A percentile compares a stretch with the other conserved stretches of the same genome.
These are phyloP conservation scores for Melinopterus prodromus DNA, from an alignment of 2,888 invertebrate species.

Conservation along the genomic window DNA sequence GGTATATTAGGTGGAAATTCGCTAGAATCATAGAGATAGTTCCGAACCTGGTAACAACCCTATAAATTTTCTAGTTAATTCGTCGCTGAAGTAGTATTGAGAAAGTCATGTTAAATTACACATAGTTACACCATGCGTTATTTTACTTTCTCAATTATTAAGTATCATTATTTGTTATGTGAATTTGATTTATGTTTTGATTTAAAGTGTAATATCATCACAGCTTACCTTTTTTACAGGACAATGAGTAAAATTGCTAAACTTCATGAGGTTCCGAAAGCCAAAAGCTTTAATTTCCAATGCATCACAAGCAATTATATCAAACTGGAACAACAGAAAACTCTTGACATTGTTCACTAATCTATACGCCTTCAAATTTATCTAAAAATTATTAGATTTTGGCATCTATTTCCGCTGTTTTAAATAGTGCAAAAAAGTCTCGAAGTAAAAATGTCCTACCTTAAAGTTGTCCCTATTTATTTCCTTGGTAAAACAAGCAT, in stretches of 20 bases:
- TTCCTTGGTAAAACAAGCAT: too few species aligned
- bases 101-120: too few species aligned
- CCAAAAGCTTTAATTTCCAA: not conserved
- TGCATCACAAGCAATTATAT: not conserved
- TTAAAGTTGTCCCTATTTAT: too few species aligned
- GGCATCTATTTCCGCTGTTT: too few species aligned
- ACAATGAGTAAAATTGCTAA: not conserved
- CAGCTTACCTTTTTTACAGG: not conserved
- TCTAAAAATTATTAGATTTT: not conserved
- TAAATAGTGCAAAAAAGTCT: too few species aligned
- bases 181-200: not conserved
- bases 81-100: too few species aligned
- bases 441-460: too few species aligned
- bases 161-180: not conserved
- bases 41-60: not conserved
- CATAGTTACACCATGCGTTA: too few species aligned
- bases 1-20: not conserved
- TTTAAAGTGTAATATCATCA: too few species aligned
- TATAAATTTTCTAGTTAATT: not conserved
- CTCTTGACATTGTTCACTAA: not conserved
- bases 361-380: not conserved
- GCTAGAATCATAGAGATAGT: not conserved
- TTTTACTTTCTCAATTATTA: too few species aligned
- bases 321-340: not conserved
- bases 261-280: not conserved